Base-by-base conservation (phyloP, 2,113 vertebrate species). In the Cacatua alba region DNA sequence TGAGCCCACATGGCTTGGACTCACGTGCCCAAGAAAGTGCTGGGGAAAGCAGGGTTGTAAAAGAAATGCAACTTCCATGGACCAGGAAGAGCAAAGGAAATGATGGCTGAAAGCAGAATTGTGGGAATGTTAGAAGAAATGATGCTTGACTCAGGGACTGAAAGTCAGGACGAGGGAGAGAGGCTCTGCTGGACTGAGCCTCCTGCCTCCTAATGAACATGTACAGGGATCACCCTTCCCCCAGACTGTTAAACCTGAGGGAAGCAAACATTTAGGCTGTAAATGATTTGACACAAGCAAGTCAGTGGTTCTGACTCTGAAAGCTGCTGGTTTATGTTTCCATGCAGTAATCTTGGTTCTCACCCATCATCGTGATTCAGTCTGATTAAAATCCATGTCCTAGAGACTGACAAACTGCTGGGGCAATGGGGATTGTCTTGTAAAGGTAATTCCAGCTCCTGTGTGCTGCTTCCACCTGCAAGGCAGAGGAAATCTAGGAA, bases 401-500 rank as follows among this genome's bases (percentile, higher is more conserved):
- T 71, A 26, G 46, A 51, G 25, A 35, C 64, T 68, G 26, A 64
- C 20, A 53, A 37, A 33, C 29, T 83, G 24, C 72, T 51, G 46
- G 35, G 33, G 49, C 63, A 59, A 4, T 0, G 37, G 60, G 69
- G 46, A 25, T 60, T 75, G 68, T 44, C 67, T 65, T 55, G 39
- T 29, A 52, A 79, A 85, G 79, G 53, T 83, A 53, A 14, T 28
- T 65, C 1, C 0, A 83, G 60, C 80, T 80, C 13, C 39, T 5
- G 5, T n/a, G 25, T 57, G 53, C 37, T 49, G 49, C 64, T 93
- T 53, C 63, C 41, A 48, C 49, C 62, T 74, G 35, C n/a, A 65
- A 64, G 41, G 41, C 44, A 44, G 82, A 88, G 26, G 52, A 88
- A 85, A 77, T 76, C 41, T 31, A 17, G 65, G 59, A 68, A 95